Conservation (phyloP, 2,797 vertebrate species). For the Alosa sapidissima region DNA sequence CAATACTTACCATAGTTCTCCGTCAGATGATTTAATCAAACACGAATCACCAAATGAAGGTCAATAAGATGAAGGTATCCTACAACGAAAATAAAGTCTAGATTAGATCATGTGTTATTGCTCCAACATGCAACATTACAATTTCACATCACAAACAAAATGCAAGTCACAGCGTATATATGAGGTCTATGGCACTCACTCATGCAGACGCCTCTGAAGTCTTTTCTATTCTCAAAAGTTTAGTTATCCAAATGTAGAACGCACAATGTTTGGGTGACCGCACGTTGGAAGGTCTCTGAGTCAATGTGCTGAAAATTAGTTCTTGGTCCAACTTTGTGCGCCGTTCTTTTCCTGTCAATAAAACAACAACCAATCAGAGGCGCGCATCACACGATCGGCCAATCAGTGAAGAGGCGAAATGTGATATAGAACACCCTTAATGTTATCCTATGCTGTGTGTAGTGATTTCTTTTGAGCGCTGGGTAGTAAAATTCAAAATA, state of each 20-base stretch:
- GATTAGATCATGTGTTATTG: not conserved
- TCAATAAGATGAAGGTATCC: not conserved
- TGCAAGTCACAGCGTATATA: not conserved
- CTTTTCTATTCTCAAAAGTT: not conserved
- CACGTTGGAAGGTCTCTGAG: not conserved
- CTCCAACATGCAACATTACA: not conserved
- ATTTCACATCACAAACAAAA: not conserved
- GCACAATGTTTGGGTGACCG: not conserved
- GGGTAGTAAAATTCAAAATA: not conserved
- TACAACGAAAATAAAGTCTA: not conserved
- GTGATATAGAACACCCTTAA: conserved; percentile 24
- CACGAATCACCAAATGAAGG: not conserved
- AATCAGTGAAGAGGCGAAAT: conserved; percentile 63
- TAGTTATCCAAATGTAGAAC: not conserved
- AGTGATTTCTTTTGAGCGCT: not conserved
- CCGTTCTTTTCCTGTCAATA: conserved; percentile 32
- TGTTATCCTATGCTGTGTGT: not conserved
- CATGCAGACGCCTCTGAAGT: not conserved
- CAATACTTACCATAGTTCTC: not conserved
- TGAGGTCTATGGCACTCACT: not conserved
- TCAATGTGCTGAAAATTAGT: not conserved
- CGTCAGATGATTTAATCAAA: not conserved
- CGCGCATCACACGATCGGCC: conserved; percentile 49
- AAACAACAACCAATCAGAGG: conserved; percentile 62
- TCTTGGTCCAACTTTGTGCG: conserved; percentile 50